Conservation (phyloP, 1,140 invertebrate genomes). For the Macrosteles quadrilineatus region DNA sequence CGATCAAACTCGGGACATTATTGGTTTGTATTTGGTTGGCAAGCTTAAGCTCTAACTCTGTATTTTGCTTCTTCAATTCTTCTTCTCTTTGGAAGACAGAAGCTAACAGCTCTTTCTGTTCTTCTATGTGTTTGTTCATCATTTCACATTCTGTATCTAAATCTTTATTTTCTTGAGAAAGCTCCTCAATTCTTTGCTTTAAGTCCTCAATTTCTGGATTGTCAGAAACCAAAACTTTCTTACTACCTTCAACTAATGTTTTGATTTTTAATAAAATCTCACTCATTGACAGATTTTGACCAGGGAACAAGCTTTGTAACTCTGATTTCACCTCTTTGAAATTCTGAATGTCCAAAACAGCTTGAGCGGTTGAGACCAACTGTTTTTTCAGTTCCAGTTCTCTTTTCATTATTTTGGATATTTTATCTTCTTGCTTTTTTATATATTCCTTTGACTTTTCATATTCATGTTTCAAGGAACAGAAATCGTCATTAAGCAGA, state of each 20-base stretch:
- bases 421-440: not conserved
- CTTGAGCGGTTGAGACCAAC: not conserved
- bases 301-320: not conserved
- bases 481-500: not conserved
- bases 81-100: slow-evolving; percentile 8
- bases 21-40: not conserved
- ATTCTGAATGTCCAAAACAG: not conserved
- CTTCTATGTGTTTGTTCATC: slow-evolving; percentile 15
- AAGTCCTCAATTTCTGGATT: not conserved
- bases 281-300: not conserved
- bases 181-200: not conserved
- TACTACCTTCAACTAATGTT: not conserved
- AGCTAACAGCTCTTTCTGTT: not conserved
- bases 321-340: not conserved
- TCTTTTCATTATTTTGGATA: slow-evolving; percentile 1
- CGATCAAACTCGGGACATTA: too few species aligned
- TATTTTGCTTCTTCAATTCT: not conserved
- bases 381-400: slow-evolving; percentile 14
- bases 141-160: slow-evolving; percentile 10
- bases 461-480: not conserved
- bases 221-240: not conserved
- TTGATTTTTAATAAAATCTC: not conserved
- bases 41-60: not conserved
- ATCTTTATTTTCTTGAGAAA: slow-evolving; percentile 10
- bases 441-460: slow-evolving; percentile 12